A percentile compares a stretch with the other conserved stretches of the same genome.
These are phyloP conservation scores for Tauraco hartlaubi DNA, from an alignment of 2,797 vertebrate species.

Conservation along the genomic window DNA sequence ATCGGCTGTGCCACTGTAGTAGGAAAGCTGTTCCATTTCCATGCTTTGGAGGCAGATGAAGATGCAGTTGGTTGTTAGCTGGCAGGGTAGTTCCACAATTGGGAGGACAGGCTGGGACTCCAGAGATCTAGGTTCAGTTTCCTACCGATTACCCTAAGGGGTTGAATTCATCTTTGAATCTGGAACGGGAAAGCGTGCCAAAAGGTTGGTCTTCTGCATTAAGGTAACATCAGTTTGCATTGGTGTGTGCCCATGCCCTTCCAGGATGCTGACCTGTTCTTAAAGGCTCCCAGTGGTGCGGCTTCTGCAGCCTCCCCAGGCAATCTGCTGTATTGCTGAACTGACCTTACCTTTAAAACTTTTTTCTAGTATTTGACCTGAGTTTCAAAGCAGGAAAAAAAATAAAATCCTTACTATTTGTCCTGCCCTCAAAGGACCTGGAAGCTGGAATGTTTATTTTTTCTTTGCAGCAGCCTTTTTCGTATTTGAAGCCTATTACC, in stretches of 20 bases:
- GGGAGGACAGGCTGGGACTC: not conserved
- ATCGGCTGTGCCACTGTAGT: not conserved
- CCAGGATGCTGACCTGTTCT: not conserved
- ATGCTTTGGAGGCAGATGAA: not conserved
- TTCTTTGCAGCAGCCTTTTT: not conserved
- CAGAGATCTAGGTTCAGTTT: not conserved
- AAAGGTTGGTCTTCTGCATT: slow-evolving; percentile 12
- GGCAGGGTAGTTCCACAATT: not conserved
- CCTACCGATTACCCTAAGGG: not conserved
- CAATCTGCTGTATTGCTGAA: not conserved
- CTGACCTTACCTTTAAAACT: not conserved
- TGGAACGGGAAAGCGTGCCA: not conserved
- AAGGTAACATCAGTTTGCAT: not conserved
- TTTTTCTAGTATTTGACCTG: not conserved
- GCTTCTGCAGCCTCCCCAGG: not conserved
- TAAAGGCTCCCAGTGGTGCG: not conserved
- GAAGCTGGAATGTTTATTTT: not conserved
- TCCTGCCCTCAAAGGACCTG: not conserved
- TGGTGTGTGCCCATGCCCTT: not conserved
- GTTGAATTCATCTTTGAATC: not conserved
- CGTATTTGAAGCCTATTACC: not conserved
- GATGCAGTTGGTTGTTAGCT: not conserved
- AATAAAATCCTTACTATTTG: not conserved
- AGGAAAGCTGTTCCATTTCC: not conserved
- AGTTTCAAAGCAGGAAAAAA: not conserved